Evolutionary conservation across 2,888 invertebrate species (phyloP), one percentile per base, ranked within the genome.

Genomic region (Mayetiola destructor): DNA sequence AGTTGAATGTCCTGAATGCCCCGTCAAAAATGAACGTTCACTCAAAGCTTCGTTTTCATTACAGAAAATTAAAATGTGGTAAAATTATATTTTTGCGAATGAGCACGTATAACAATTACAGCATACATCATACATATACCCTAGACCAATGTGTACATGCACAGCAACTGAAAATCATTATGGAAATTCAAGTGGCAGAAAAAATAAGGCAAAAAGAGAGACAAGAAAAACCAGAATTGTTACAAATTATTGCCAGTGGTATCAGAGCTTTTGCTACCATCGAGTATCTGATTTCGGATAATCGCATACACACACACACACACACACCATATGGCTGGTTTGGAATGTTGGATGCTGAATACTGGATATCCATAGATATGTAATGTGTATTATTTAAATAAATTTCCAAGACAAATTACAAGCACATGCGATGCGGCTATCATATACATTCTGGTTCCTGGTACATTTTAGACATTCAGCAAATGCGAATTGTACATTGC

Each of bases 321-420:
- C 18, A 16, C 40, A 40, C 40, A 40, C 20, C 40, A 40, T 40
- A 20, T 40, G 40, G 16, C 20, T 18, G 39, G n/a, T n/a, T n/a
- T n/a, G n/a, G n/a, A n/a, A n/a, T n/a, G n/a, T n/a, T n/a, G n/a
- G n/a, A n/a, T n/a, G n/a, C n/a, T n/a, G n/a, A n/a, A n/a, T n/a
- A n/a, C n/a, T n/a, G n/a, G n/a, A n/a, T n/a, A n/a, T n/a, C n/a
- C n/a, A n/a, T n/a, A n/a, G n/a, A n/a, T n/a, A n/a, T n/a, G n/a
- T n/a, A n/a, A 40, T 40, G 40, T 40, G 40, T 40, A 40, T 40
- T 40, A 40, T 40, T 40, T 40, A 20, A 40, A 40, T 40, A 40
- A 40, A 40, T 40, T 40, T 40, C 23, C 40, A 12, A 40, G 40
- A 40, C 20, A 40, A 40, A 40, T 40, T 20, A n/a, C 40, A 40